Evolutionary conservation across 2,888 invertebrate species (phyloP).

Genomic region (Eupithecia abbreviata): DNA sequence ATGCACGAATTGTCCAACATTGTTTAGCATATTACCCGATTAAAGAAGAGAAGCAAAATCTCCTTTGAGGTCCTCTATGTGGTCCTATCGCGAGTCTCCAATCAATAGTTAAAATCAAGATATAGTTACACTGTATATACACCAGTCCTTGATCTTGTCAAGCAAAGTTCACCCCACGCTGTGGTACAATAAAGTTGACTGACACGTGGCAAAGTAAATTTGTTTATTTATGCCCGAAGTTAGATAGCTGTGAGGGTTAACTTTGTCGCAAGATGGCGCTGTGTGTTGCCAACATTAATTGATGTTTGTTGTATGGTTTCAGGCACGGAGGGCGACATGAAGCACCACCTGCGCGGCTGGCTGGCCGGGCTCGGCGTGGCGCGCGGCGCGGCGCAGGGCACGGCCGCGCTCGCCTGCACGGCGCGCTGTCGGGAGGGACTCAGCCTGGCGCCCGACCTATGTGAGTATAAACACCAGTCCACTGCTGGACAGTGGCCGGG

Average conservation of each 20-base stretch:
- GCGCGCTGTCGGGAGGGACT: conserved; percentile 93
- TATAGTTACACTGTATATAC: not conserved
- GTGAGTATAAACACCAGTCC: conserved; percentile 75
- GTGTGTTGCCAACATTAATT: not conserved
- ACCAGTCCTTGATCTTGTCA: not conserved
- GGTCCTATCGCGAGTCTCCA: not conserved
- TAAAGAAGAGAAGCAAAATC: not conserved
- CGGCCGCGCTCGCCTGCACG: conserved; percentile 89
- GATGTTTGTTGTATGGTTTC: conserved; percentile 24
- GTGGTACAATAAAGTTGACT: not conserved
- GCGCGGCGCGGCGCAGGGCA: conserved; percentile 89
- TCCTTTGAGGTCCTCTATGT: not conserved
- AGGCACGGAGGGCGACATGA: conserved; percentile 95
- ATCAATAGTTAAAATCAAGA: not conserved
- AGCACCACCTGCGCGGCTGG: conserved; percentile 95
- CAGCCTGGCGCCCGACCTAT: conserved; percentile 80
- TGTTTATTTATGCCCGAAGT: not conserved
- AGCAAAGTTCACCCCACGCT: not conserved
- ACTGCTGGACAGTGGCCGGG: too few relatives aligned
- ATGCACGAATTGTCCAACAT: too few relatives aligned
- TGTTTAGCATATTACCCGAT: not conserved
- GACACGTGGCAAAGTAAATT: not conserved
- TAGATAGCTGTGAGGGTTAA: not conserved
- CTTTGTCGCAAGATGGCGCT: not conserved
- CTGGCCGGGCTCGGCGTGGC: conserved; percentile 93